Evolutionary conservation across 2,888 invertebrate species (phyloP).

Genomic region (Norana najaformis): DNA sequence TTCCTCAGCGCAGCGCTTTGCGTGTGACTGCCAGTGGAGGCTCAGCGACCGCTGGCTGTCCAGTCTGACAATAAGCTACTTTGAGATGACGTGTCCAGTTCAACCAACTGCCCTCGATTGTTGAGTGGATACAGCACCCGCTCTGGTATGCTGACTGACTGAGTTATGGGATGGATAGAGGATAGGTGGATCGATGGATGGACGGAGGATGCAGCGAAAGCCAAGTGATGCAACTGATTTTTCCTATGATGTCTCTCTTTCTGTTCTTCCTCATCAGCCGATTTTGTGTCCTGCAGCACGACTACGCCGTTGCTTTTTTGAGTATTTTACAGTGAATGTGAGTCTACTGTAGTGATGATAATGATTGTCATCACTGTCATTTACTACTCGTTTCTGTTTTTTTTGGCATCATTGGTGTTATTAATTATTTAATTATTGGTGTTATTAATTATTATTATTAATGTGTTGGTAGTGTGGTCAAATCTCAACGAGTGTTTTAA

Average conservation of each 20-base stretch:
- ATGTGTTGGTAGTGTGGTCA: neutral
- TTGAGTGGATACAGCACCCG: neutral
- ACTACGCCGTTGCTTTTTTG: neutral
- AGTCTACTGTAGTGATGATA: neutral
- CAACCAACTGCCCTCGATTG: neutral
- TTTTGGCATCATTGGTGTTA: neutral
- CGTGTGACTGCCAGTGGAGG: constrained; percentile 14
- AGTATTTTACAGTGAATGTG: neutral
- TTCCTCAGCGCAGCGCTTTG: neutral
- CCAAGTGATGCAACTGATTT: neutral
- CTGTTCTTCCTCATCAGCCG: neutral
- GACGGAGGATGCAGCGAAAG: neutral
- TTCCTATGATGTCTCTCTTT: constrained; percentile 3
- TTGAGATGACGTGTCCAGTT: neutral
- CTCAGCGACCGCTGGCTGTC: neutral
- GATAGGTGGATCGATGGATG: neutral
- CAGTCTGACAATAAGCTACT: neutral
- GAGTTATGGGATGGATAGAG: neutral
- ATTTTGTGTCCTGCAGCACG: constrained; percentile 13
- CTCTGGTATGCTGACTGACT: neutral
- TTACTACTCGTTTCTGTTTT: neutral
- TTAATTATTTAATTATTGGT: neutral
- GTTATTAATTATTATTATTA: neutral
- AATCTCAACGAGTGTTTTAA: neutral
- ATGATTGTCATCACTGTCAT: neutral